Evolutionary conservation across 2,888 invertebrate species (phyloP).

Genomic region (Volucella inanis): DNA sequence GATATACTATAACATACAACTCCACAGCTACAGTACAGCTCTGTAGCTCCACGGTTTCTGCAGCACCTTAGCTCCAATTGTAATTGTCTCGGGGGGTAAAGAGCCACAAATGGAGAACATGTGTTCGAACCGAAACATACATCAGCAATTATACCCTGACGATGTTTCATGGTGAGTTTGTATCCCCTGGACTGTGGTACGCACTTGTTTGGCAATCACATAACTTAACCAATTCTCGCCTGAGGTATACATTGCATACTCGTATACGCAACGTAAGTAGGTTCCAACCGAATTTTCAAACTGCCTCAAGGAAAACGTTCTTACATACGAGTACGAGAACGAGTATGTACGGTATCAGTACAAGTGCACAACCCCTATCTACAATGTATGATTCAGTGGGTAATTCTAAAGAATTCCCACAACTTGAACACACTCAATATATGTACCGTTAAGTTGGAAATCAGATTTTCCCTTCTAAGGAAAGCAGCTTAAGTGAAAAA

Average conservation of each 20-base stretch:
- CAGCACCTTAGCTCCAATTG: background rate
- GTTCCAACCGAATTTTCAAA: no score
- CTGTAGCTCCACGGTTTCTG: no score
- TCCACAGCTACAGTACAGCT: no score
- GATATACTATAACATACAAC: background rate
- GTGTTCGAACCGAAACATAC: constrained; percentile 49
- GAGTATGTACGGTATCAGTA: background rate
- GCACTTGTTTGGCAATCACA: constrained; percentile 55
- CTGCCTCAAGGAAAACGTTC: constrained; percentile 1
- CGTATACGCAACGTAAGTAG: constrained; percentile 17
- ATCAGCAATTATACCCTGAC: constrained; percentile 45
- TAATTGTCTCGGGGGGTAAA: background rate
- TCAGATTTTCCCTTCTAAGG: constrained; percentile 40
- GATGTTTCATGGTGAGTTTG: constrained; percentile 5
- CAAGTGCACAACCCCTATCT: background rate
- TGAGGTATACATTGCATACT: constrained; percentile 43
- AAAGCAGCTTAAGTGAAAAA: constrained; percentile 42
- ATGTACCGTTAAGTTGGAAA: constrained; percentile 54
- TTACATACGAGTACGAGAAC: background rate
- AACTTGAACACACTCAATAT: constrained; percentile 51
- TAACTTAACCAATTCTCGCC: constrained; percentile 57
- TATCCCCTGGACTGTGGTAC: constrained; percentile 27
- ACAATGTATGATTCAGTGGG: background rate
- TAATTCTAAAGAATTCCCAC: constrained; percentile 33
- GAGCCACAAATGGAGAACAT: constrained; percentile 49